A percentile compares a stretch with the other conserved stretches of the same genome.
Conservation (phyloP, 2,888 invertebrate genomes). For the Steromphala cineraria region DNA sequence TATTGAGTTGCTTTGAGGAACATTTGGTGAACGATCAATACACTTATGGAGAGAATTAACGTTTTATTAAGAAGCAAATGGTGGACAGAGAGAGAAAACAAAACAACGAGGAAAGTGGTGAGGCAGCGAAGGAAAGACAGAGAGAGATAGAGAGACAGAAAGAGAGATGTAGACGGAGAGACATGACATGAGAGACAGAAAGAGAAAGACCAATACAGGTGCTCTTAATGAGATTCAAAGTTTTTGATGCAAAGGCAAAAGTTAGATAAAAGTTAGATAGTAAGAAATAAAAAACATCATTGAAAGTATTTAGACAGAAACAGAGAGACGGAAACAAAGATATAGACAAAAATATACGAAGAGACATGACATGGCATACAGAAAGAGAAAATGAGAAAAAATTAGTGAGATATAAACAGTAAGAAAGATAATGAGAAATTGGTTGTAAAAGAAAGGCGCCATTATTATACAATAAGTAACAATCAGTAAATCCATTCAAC, state of each 20-base stretch:
- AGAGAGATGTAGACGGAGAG: neutral
- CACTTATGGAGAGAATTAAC: neutral
- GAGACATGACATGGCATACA: no score
- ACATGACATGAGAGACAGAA: neutral
- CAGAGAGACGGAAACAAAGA: neutral
- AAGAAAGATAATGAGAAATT: no score
- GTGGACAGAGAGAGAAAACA: neutral
- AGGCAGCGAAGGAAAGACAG: no score
- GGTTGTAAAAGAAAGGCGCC: no score
- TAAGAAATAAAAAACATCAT: no score
- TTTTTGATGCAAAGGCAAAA: no score
- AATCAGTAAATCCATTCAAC: no score
- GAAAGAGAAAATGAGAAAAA: neutral
- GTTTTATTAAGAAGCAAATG: no score
- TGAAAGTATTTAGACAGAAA: neutral
- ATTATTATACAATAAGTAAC: no score
- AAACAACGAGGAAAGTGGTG: neutral
- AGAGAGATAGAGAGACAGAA: neutral
- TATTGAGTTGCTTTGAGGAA: neutral
- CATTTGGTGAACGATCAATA: neutral
- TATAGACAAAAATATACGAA: no score
- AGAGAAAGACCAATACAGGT: neutral
- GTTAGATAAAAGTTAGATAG: no score
- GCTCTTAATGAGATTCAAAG: no score
- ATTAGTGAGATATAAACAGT: neutral